phyloP scores from a whole-genome alignment of 1,140 invertebrate species.

The Trichomalopsis sarcophagae region DNA sequence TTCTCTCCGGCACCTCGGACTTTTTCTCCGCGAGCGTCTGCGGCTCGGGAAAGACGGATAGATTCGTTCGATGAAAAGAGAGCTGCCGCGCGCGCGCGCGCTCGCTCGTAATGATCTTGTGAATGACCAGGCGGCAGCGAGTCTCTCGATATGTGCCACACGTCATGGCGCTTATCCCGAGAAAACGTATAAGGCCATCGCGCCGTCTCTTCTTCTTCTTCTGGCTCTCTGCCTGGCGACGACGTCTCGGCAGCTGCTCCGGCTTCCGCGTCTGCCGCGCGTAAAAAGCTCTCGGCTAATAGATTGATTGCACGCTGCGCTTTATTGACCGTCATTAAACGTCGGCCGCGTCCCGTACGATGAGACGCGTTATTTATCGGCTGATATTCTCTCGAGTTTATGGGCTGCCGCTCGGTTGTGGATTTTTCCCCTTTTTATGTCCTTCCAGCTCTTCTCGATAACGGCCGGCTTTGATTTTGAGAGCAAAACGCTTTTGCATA shows the following conservation, averaged over 20 bases:
- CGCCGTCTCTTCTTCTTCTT: background rate
- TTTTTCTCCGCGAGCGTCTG: slow-evolving; percentile 17
- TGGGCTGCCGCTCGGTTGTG: too few species aligned
- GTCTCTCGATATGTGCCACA: background rate
- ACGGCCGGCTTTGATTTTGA: background rate
- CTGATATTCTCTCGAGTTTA: too few species aligned
- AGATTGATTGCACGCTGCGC: slow-evolving; percentile 54
- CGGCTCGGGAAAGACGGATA: slow-evolving; percentile 39
- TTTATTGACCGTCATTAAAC: slow-evolving; percentile 51
- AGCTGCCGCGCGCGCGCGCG: slow-evolving; percentile 5
- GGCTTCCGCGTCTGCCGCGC: background rate
- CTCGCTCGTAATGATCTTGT: slow-evolving; percentile 54
- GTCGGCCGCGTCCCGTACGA: background rate
- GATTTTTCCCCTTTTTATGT: background rate
- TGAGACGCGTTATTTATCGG: slow-evolving; percentile 5
- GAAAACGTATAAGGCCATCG: slow-evolving; percentile 16
- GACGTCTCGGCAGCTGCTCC: background rate
- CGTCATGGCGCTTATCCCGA: slow-evolving; percentile 4
- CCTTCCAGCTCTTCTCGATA: background rate
- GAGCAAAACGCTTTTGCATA: slow-evolving; percentile 1
- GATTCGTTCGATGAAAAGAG: slow-evolving; percentile 53
- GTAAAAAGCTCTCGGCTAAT: slow-evolving; percentile 54
- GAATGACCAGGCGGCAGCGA: slow-evolving; percentile 42
- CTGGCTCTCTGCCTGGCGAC: background rate
- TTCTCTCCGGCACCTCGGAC: background rate